phyloP scores from a whole-genome alignment of 2,888 invertebrate genomes.

The Synergus itoensis region DNA sequence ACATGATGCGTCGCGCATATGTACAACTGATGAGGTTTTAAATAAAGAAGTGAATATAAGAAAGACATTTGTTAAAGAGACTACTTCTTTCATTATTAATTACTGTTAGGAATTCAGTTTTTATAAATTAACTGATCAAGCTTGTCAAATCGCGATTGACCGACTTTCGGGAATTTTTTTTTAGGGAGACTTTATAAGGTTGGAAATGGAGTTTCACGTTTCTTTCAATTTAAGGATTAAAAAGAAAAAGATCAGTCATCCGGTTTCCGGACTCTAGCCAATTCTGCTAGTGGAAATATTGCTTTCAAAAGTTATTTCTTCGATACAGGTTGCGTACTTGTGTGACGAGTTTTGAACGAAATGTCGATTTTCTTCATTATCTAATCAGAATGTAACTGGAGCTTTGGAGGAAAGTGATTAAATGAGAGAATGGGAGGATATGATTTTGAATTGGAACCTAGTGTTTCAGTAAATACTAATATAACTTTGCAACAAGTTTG shows the following conservation, averaged over 20 bases:
- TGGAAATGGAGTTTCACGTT: too few relatives aligned
- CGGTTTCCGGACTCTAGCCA: not conserved
- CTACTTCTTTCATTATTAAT: not conserved
- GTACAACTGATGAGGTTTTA: not conserved
- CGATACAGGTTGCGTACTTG: not conserved
- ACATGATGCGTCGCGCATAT: constrained; percentile 46
- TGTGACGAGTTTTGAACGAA: constrained; percentile 17
- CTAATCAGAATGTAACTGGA: not conserved
- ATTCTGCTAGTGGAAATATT: not conserved
- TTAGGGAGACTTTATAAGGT: not conserved
- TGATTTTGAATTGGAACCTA: too few relatives aligned
- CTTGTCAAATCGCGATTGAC: not conserved
- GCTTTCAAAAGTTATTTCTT: not conserved
- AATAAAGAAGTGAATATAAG: not conserved
- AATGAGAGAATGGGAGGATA: too few relatives aligned
- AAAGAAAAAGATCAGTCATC: not conserved
- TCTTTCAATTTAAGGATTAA: not conserved
- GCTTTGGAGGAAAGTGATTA: not conserved
- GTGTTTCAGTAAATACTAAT: too few relatives aligned
- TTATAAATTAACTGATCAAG: not conserved
- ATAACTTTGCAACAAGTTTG: not conserved
- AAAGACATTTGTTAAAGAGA: not conserved
- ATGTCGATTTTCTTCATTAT: constrained; percentile 29
- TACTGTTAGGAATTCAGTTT: not conserved
- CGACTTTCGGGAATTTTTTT: not conserved